phyloP scores from a whole-genome alignment of 2,113 vertebrate genomes.

The Ophthalmotilapia sp. region DNA sequence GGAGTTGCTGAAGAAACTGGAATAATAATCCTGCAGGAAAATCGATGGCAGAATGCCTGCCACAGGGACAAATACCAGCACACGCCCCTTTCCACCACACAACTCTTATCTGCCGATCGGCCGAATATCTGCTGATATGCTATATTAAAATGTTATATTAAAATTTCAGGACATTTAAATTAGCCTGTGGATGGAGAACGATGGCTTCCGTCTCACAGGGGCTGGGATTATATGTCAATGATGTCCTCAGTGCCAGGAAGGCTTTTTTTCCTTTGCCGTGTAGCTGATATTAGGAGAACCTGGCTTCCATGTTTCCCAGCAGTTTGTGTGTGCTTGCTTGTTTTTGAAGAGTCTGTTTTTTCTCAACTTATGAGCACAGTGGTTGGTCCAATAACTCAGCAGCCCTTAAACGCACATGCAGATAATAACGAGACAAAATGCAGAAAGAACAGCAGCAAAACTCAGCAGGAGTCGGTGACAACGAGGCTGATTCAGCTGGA shows the following conservation, averaged over 20 bases:
- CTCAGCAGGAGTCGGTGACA: background rate
- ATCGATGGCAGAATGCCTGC: slow-evolving; percentile 58
- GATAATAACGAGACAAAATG: background rate
- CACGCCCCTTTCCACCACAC: background rate
- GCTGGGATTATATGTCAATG: slow-evolving; percentile 54
- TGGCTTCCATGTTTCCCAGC: background rate
- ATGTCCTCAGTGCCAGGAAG: slow-evolving; percentile 29
- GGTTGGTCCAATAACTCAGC: background rate
- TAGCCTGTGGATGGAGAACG: slow-evolving; percentile 18
- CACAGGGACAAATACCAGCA: slow-evolving; percentile 39
- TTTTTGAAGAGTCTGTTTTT: background rate
- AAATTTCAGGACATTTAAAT: slow-evolving; percentile 52
- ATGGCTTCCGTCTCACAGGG: slow-evolving; percentile 27
- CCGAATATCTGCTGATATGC: slow-evolving; percentile 53
- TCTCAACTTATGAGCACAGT: background rate
- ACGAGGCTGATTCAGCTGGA: background rate
- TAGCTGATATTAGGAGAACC: slow-evolving; percentile 22
- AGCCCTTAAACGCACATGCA: background rate
- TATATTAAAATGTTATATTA: slow-evolving; percentile 47
- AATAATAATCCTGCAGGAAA: slow-evolving; percentile 67
- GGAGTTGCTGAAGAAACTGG: slow-evolving; percentile 38
- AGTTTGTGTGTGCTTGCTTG: background rate
- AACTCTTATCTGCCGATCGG: slow-evolving; percentile 35
- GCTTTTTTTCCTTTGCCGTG: slow-evolving; percentile 43
- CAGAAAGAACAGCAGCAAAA: background rate